Evolutionary conservation across 1,140 invertebrate genomes (phyloP).

Genomic region (Choristoneura fumiferana): DNA sequence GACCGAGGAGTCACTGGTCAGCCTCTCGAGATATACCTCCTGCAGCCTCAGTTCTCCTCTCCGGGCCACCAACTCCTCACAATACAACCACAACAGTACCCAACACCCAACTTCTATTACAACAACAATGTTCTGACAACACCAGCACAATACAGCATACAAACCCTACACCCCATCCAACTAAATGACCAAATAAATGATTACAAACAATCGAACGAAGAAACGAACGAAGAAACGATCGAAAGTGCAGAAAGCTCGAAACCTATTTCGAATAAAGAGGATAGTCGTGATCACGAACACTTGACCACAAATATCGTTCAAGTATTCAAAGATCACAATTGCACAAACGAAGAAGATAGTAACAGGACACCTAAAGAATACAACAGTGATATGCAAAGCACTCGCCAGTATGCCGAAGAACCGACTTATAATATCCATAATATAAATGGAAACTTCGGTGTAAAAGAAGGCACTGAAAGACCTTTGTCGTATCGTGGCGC

Average conservation of each 20-base stretch:
- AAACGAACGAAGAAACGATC: conserved; percentile 2
- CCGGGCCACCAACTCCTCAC: conserved; percentile 20
- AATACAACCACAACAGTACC: conserved; percentile 15
- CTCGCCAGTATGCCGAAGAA: conserved; percentile 31
- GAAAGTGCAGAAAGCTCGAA: conserved; percentile 25
- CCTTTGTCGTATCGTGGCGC: conserved; percentile 42
- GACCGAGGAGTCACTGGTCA: conserved; percentile 22
- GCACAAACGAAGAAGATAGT: conserved; percentile 35
- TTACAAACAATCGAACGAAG: not conserved
- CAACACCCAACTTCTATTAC: conserved; percentile 22
- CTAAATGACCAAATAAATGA: conserved; percentile 16
- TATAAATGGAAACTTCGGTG: conserved; percentile 49
- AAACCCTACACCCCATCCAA: conserved; percentile 27
- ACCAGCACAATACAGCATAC: conserved; percentile 26
- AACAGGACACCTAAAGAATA: conserved; percentile 27
- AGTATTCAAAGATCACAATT: conserved; percentile 64
- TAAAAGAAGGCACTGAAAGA: conserved; percentile 32
- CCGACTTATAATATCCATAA: conserved; percentile 39
- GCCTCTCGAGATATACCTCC: conserved; percentile 45
- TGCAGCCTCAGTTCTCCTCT: conserved; percentile 47
- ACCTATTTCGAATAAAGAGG: conserved; percentile 33
- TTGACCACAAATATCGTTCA: conserved; percentile 39
- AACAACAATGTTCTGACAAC: conserved; percentile 16
- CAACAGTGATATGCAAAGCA: conserved; percentile 32
- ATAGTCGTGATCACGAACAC: conserved; percentile 18